A percentile compares a stretch with the other conserved stretches of the same genome.
phyloP scores from a whole-genome alignment of 2,113 vertebrate genomes.

The Nycticorax nycticorax region DNA sequence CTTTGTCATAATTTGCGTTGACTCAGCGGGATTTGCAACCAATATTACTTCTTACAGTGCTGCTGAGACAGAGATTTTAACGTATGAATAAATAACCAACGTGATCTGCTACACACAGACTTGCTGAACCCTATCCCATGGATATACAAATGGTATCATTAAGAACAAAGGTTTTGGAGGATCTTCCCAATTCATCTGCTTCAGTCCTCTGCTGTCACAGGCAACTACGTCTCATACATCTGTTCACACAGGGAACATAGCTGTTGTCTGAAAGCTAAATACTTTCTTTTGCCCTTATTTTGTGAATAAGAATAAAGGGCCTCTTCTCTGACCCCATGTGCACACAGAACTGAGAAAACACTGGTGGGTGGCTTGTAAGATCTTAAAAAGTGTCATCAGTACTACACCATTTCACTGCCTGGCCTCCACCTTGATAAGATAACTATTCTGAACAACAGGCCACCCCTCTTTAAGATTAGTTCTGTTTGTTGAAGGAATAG shows the following conservation, averaged over 20 bases:
- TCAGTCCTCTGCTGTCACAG: not conserved
- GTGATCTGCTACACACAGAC: not conserved
- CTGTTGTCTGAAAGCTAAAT: not conserved
- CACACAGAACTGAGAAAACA: not conserved
- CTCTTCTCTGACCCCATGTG: not conserved
- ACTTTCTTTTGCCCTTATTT: not conserved
- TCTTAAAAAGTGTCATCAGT: not conserved
- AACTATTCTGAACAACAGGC: not conserved
- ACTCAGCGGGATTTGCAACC: not conserved
- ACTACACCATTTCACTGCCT: not conserved
- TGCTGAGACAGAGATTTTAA: not conserved
- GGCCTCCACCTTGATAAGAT: not conserved
- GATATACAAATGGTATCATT: not conserved
- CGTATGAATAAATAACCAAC: not conserved
- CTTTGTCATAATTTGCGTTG: constrained; percentile 19
- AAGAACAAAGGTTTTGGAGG: not conserved
- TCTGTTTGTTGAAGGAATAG: not conserved
- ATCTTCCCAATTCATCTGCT: not conserved
- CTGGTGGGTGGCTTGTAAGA: not conserved
- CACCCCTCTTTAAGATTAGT: not conserved
- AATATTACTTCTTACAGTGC: not conserved
- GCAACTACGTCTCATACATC: not conserved
- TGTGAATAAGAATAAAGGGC: not conserved
- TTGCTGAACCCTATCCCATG: not conserved
- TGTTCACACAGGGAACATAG: not conserved